phyloP scores from a whole-genome alignment of 2,797 vertebrate species.

The Sebastes minor region DNA sequence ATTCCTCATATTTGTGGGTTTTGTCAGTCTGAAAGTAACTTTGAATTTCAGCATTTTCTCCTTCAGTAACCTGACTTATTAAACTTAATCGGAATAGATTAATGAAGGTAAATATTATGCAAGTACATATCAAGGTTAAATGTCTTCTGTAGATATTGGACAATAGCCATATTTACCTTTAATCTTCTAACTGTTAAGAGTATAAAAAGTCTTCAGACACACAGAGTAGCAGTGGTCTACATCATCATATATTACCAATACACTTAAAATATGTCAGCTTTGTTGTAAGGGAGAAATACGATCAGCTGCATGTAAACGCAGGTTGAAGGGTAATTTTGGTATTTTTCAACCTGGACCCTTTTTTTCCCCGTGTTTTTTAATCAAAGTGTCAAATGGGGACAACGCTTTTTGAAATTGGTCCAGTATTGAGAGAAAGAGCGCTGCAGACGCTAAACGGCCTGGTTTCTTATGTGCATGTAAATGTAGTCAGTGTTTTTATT shows the following conservation, averaged over 20 bases:
- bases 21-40: background rate
- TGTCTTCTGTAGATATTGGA: background rate
- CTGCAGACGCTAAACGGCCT: no score
- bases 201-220: background rate
- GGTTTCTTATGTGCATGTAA: no score
- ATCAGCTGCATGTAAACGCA: no score
- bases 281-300: background rate
- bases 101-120: background rate
- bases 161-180: background rate
- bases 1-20: background rate
- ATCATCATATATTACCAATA: background rate
- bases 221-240: background rate
- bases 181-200: background rate
- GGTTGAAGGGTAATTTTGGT: no score
- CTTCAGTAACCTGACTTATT: background rate
- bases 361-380: rapidly evolving
- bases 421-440: no score
- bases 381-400: no score
- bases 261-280: background rate
- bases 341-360: no score
- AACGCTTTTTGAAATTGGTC: no score
- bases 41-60: background rate
- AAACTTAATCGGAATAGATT: background rate
- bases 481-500: no score
- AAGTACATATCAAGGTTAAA: background rate